Percentiles rank a stretch among this genome's conserved stretches.
phyloP scores from a whole-genome alignment of 2,797 vertebrate species.

The Sternotherus odoratus region DNA sequence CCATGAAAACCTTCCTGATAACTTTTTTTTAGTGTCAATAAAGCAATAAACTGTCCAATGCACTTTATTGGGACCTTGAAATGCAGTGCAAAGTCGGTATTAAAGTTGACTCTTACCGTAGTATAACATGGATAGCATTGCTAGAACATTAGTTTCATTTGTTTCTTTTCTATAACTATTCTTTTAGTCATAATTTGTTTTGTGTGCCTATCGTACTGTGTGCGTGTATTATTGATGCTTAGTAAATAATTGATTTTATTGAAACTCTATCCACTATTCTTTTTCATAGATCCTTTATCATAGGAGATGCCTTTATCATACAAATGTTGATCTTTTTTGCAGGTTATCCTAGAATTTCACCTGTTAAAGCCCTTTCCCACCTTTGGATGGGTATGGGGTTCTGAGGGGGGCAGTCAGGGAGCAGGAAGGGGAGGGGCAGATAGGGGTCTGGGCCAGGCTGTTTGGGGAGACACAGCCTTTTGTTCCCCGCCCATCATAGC shows the following conservation, averaged over 20 bases:
- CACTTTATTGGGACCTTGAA: constrained; percentile 11
- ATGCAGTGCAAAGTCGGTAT: background rate
- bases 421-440: too few relatives aligned
- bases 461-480: too few relatives aligned
- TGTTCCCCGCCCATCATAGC: too few relatives aligned
- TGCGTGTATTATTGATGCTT: background rate
- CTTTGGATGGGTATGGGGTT: too few relatives aligned
- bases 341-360: background rate
- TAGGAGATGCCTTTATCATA: background rate
- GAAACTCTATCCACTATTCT: background rate
- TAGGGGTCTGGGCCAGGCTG: too few relatives aligned
- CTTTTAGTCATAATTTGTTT: background rate
- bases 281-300: background rate
- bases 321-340: background rate
- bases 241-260: background rate
- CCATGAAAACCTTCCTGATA: constrained; percentile 34
- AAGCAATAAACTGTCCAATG: background rate
- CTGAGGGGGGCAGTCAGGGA: too few relatives aligned
- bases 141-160: background rate
- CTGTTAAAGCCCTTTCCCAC: background rate
- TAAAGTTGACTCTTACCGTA: background rate
- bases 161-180: background rate
- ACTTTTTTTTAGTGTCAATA: constrained; percentile 26
- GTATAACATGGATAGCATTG: fast-evolving
- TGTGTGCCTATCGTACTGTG: background rate